Evolutionary conservation across 2,888 invertebrate genomes (phyloP).

Genomic region (Subacronicta megacephala): DNA sequence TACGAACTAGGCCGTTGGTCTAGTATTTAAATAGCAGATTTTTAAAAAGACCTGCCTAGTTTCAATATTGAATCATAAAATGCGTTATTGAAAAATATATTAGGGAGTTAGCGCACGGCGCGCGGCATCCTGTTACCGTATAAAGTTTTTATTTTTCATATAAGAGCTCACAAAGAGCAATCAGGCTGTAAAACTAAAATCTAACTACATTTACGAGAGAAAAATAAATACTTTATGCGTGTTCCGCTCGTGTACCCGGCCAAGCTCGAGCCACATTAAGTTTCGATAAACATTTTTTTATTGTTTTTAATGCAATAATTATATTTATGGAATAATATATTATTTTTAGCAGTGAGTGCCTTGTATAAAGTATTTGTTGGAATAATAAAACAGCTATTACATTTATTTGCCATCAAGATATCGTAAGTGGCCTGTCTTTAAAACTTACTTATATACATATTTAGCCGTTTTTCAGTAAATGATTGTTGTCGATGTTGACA

Average conservation of each 20-base stretch:
- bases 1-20: background rate
- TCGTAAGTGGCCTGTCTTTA: too few species aligned
- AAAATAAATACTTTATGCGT: conserved; percentile 31
- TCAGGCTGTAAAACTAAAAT: conserved; percentile 26
- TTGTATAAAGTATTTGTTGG: too few species aligned
- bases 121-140: conserved; percentile 16
- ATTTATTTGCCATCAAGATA: too few species aligned
- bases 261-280: conserved; percentile 12
- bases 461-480: too few species aligned
- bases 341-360: background rate
- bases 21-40: conserved; percentile 16
- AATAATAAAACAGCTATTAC: too few species aligned
- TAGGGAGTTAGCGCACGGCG: conserved; percentile 17
- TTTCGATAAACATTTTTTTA: conserved; percentile 15
- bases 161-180: conserved; percentile 31
- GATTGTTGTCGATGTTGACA: too few species aligned
- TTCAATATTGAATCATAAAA: conserved; percentile 40
- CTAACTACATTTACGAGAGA: conserved; percentile 29
- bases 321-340: too few species aligned
- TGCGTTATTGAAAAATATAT: conserved; percentile 19
- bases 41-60: conserved; percentile 22
- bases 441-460: too few species aligned
- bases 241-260: conserved; percentile 1
- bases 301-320: conserved; percentile 5
- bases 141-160: conserved; percentile 23